Evolutionary conservation across 2,113 vertebrate species (phyloP), one percentile per base, ranked within the genome.

Genomic region (Mohoua ochrocephala): DNA sequence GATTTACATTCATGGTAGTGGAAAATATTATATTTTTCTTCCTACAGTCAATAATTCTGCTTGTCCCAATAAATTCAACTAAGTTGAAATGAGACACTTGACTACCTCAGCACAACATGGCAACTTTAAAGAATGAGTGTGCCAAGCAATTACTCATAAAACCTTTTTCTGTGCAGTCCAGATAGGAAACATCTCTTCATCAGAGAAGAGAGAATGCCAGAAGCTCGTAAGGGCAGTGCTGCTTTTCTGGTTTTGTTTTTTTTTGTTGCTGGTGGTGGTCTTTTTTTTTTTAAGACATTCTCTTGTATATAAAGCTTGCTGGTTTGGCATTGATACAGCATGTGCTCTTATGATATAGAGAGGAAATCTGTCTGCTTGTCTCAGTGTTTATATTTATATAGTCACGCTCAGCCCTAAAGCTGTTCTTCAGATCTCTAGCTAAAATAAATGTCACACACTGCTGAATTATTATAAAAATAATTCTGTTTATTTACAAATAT

Each of bases 401-500:
- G 67, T 73, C 70, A 79, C 28, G 41, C 33, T 97, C 86, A 91
- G 92, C 79, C 93, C 84, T 91, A 87, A 97, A 97, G 93, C 78
- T 93, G 74, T 97, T 97, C 54, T 67, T 96, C 87, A 94, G 65
- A 96, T 96, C 91, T 97, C 65, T 84, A 95, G 74, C 85, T 96
- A 89, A 75, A 98, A 97, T 94, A 97, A 98, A 97, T 96, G 87
- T 94, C 95, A 96, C 57, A 79, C 14, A 44, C 28, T 81, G 63
- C 59, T 97, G 93, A 98, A 92, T 95, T 97, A 97, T 85, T 96
- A 23, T 60, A 94, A 96, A 97, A 96, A 79, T 87, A 95, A 97
- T 96, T 97, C 54, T 91, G 59, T 96, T 97, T 97, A 90, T 97
- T 97, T 97, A 93, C 92, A 97, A 97, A 97, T 94, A 91, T 79